Conservation (phyloP, 2,113 vertebrate species). For the Helogale parvula region DNA sequence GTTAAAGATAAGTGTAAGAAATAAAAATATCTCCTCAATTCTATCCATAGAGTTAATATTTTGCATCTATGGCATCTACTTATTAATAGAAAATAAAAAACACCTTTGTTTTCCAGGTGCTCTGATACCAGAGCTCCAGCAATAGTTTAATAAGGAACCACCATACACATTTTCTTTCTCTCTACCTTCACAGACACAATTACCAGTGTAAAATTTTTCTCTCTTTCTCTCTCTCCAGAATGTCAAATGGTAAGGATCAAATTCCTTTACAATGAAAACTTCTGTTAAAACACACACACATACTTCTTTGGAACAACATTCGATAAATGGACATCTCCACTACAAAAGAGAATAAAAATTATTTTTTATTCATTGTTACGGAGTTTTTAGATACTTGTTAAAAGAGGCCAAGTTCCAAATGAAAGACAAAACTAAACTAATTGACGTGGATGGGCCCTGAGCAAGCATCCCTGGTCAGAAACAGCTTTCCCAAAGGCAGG, state of each 20-base stretch:
- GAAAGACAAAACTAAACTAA: not conserved
- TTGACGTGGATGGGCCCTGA: slow-evolving; percentile 12
- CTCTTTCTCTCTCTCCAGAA: not conserved
- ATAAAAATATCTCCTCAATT: slow-evolving; percentile 1
- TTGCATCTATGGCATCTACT: not conserved
- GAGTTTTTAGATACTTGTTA: not conserved
- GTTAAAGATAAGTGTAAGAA: not conserved
- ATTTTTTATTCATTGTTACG: not conserved
- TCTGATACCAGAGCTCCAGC: not conserved
- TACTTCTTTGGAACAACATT: not conserved
- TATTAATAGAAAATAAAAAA: not conserved
- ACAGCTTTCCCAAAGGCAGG: not conserved
- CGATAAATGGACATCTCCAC: not conserved
- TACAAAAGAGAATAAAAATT: slow-evolving; percentile 52
- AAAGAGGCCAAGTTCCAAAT: slow-evolving; percentile 44
- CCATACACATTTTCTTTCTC: not conserved
- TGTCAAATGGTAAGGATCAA: not conserved
- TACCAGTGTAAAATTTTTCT: not conserved
- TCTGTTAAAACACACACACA: not conserved
- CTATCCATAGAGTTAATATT: not conserved
- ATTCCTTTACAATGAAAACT: slow-evolving; percentile 28
- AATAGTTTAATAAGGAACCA: not conserved
- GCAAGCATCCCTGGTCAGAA: not conserved
- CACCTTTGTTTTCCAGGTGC: not conserved
- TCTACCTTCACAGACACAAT: not conserved